phyloP scores from a whole-genome alignment of 1,140 invertebrate genomes.

The Platyura marginata region DNA sequence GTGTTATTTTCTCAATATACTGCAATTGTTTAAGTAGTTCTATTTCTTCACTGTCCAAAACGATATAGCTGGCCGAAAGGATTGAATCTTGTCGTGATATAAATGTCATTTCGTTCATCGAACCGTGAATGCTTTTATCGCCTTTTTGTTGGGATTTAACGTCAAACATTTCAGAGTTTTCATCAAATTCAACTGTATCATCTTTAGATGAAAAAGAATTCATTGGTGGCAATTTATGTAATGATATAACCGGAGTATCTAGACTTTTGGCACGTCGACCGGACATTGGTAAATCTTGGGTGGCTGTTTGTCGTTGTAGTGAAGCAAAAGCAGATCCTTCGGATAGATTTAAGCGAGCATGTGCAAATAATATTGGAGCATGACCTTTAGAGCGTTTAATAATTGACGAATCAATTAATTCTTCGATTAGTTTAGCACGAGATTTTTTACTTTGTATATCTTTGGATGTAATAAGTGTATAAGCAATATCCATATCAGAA shows the following conservation, averaged over 20 bases:
- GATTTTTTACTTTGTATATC: slow-evolving; percentile 10
- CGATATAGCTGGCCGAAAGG: slow-evolving; percentile 15
- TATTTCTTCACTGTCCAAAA: slow-evolving; percentile 35
- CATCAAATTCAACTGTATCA: slow-evolving; percentile 54
- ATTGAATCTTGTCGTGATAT: slow-evolving; percentile 11
- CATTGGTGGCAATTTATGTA: slow-evolving; percentile 56
- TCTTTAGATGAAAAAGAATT: slow-evolving; percentile 76
- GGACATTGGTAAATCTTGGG: slow-evolving; percentile 46
- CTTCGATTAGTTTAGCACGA: slow-evolving; percentile 21
- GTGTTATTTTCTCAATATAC: slow-evolving; percentile 20
- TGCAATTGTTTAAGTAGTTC: slow-evolving; percentile 27
- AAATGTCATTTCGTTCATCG: not conserved
- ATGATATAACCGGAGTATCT: slow-evolving; percentile 60
- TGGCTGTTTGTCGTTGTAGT: slow-evolving; percentile 49
- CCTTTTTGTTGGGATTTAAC: slow-evolving; percentile 27
- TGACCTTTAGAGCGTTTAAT: slow-evolving; percentile 37
- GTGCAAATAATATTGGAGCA: slow-evolving; percentile 56
- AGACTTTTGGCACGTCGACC: slow-evolving; percentile 61
- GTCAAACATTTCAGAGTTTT: slow-evolving; percentile 41
- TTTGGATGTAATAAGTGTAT: slow-evolving; percentile 18
- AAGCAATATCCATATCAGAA: slow-evolving; percentile 17
- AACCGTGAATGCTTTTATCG: not conserved
- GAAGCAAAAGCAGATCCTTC: slow-evolving; percentile 57
- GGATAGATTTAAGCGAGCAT: slow-evolving; percentile 55
- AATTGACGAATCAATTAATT: slow-evolving; percentile 23